Evolutionary conservation across 2,113 vertebrate species (phyloP), one percentile per base, ranked within the genome.

Genomic region (Hyperopisus bebe): DNA sequence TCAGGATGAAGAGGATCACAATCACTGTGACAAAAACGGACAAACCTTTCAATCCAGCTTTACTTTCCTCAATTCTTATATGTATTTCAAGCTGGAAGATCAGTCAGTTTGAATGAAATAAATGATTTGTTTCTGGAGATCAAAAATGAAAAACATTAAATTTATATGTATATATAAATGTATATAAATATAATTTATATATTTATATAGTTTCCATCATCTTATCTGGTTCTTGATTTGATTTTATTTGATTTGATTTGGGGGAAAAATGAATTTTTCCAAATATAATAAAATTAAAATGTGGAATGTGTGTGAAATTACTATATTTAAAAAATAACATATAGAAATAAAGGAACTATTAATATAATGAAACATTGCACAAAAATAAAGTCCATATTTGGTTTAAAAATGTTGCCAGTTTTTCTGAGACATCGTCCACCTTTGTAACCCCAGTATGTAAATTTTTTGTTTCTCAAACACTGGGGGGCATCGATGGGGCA

Each of bases 1-100:
- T 95, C 93, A 98, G 92, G 89, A 96, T 93, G 47, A 99, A 95
- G 89, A 99, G 95, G 92, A 98, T 93, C 5, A 93, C 91, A 50
- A 98, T 97, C 35, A 98, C 98, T 99, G 95, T 1, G 21, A 89
- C 74, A 1, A 31, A 90, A 91, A 89, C 42, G 82, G 19, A 46
- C 90, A 92, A 90, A 47, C 42, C 9, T 47, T 11, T 5, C 0
- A 77, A 24, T 58, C 31, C 13, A 8, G 3, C 6, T 27, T 50
- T 8, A 86, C 35, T 15, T 24, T 3, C 50, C 39, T 62, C 21
- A 10, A 21, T 53, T 51, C 19, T 50, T 13, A 86, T 11, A 86
- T 21, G n/a, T 24, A n/a, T 66, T n/a, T 66, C 58, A n/a, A 66
- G 24, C 58, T n/a, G 58, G n/a, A 66, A n/a, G 58, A n/a, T 66